Base-by-base conservation (phyloP, 2,113 vertebrate species). In the Marmota monax region DNA sequence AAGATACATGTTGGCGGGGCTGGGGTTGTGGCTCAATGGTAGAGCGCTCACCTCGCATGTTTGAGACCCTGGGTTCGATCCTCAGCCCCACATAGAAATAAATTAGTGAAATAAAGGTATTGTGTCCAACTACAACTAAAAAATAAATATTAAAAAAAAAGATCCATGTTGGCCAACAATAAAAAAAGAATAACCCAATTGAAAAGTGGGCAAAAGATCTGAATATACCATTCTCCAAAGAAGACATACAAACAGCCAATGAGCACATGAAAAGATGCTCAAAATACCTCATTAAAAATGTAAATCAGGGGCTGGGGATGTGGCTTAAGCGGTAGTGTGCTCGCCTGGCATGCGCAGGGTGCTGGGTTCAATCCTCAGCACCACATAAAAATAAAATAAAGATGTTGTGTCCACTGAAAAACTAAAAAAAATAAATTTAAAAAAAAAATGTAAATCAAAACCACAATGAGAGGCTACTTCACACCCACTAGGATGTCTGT, bases 361-460 rank as follows among this genome's bases (percentile, higher is more conserved):
- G 0, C 48, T 51, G 48, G 48, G 48, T 51, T 51, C 12, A 12
- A 51, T 51, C 48, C 48, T 51, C 48, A 51, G 48, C 48, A 51
- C 48, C 48, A 51, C 48, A 51, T 51, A 51, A 51, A 51, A 13
- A 13, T 51, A 51, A 51, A 51, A 13, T 51, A 51, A 51, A 51
- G 12, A 13, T 13, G 12, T 51, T 51, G 12, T 51, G 12, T 51
- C 10, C 48, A 51, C 45, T 45, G 45, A 45, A 45, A 45, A 45
- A 51, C 48, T 51, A 51, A 51, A 51, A 51, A 11, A 51, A 51
- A 51, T 51, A 51, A 51, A 51, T 51, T 12, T 39, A 0, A 4
- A 51, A 51, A 51, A 51, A 53, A 94, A 96, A 94, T 58, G 51
- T 34, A 96, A 95, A 92, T 74, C 22, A 5, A 95, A 92, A 76